Evolutionary conservation across 2,888 invertebrate genomes (phyloP), one percentile per base, ranked within the genome.

Genomic region (Himalopsyche tibetana): DNA sequence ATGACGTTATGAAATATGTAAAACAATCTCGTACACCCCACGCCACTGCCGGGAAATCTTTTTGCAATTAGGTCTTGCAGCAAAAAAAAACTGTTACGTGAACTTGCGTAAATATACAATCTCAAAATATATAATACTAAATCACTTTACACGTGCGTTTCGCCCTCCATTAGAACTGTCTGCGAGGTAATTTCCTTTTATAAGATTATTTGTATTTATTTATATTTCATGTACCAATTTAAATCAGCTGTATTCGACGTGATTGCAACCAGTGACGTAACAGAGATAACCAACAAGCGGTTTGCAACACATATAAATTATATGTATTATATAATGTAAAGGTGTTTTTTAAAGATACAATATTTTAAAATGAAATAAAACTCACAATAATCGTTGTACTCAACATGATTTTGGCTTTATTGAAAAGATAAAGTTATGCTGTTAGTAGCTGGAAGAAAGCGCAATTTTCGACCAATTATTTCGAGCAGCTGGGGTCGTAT

Each of bases 121-220:
- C 36, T 74, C 36, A 36, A 12, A 74, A 74, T 74, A 74, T 28
- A 28, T 28, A 28, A 28, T 74, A 74, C 74, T 74, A 74, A 74
- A 74, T 74, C 74, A 36, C 36, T 74, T 74, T 74, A 74, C 74
- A 74, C 74, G 74, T 74, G 74, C 74, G 74, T 74, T 74, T 36
- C 5, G 38, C 38, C 38, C 36, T 74, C 38, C 74, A 74, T 74
- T 74, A 74, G 74, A 74, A 36, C 74, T 74, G 74, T 74, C 74
- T 74, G 74, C 38, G 38, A 74, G 36, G 74, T 74, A 74, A 74
- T 74, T 74, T 74, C 36, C 74, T 38, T 74, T 74, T 74, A 74
- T 74, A 74, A 74, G 38, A 38, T 74, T 74, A 74, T 74, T 28
- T 38, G 38, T 74, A 38, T 74, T 12, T 74, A 74, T 74, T 74